Evolutionary conservation across 2,113 vertebrate genomes (phyloP).

Genomic region (Cyanistes caeruleus): DNA sequence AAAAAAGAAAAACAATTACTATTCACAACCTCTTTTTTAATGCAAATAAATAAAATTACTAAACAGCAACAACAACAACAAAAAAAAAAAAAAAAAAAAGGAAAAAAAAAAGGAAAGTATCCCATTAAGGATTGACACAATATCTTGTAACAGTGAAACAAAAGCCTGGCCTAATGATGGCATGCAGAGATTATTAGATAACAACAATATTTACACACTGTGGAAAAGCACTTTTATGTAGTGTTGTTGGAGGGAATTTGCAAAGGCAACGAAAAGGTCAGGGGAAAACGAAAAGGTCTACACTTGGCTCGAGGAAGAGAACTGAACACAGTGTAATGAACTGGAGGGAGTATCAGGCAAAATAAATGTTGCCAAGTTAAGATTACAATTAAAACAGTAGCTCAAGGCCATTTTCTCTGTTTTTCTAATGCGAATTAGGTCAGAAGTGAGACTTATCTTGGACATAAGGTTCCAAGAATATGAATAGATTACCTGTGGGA

Average conservation of each 20-base stretch:
- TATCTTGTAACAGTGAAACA: not conserved
- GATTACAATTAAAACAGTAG: not conserved
- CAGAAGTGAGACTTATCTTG: not conserved
- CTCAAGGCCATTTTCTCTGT: not conserved
- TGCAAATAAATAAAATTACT: not conserved
- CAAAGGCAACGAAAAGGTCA: constrained; percentile 2
- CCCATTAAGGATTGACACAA: not conserved
- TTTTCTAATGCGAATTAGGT: not conserved
- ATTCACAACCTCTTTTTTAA: not conserved
- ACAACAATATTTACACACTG: not conserved
- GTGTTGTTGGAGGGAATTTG: not conserved
- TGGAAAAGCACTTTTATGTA: not conserved
- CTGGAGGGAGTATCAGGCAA: not conserved
- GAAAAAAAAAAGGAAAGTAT: too few species aligned
- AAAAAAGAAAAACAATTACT: constrained; percentile 22
- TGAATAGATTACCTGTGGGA: not conserved
- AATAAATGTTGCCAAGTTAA: not conserved
- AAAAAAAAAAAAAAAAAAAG: too few species aligned
- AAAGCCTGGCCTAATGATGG: not conserved
- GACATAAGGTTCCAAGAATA: not conserved
- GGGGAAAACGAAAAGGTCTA: constrained; percentile 18
- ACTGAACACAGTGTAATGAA: not conserved
- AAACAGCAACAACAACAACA: not conserved
- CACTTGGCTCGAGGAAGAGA: constrained; percentile 18
- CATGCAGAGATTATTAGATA: not conserved